Percentiles rank a stretch among this genome's conserved stretches.
Conservation (phyloP, 2,113 vertebrate species). For the Rallus limicola region DNA sequence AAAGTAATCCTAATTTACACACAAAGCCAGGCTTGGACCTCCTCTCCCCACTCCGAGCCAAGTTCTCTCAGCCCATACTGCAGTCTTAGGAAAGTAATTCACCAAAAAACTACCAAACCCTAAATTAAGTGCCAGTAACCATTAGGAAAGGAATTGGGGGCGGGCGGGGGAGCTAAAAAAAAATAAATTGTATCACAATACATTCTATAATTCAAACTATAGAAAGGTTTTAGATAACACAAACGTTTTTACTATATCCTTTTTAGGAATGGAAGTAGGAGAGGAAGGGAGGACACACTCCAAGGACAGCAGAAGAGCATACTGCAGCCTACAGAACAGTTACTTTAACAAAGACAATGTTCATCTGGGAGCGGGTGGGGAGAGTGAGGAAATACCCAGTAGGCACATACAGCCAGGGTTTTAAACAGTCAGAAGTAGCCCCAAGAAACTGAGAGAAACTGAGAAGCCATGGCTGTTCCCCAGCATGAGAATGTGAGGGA, state of each 20-base stretch:
- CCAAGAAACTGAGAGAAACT: neutral
- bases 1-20: neutral
- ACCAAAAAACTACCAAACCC: neutral
- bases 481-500: neutral
- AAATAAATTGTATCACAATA: neutral
- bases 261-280: neutral
- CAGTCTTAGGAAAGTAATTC: neutral
- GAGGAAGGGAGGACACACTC: neutral
- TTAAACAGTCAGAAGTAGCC: neutral
- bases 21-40: neutral
- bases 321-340: neutral
- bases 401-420: neutral
- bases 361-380: neutral
- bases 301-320: neutral
- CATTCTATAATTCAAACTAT: neutral
- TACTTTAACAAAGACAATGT: neutral
- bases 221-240: neutral
- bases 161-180: too few relatives aligned
- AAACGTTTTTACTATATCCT: neutral
- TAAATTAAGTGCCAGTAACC: neutral
- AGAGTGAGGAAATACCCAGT: neutral
- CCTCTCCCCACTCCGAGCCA: fast-evolving
- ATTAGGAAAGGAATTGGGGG: neutral
- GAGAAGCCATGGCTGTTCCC: neutral
- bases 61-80: neutral